These are phyloP conservation scores for Felis catus DNA, from an alignment of 2,113 vertebrate species.

Conservation along the genomic window DNA sequence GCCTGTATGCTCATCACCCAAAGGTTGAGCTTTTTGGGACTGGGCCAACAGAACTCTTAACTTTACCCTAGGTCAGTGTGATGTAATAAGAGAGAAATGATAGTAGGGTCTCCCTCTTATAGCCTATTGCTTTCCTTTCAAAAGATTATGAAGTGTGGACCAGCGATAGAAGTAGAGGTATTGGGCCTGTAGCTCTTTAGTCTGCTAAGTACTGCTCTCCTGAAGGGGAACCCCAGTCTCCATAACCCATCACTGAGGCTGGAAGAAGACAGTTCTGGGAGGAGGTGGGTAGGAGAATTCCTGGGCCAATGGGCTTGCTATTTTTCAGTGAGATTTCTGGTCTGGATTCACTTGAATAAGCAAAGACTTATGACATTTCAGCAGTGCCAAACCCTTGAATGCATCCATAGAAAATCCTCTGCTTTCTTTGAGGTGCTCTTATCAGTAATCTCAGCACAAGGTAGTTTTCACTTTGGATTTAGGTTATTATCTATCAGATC, in stretches of 20 bases:
- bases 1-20: background rate
- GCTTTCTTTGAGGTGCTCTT: slow-evolving; percentile 18
- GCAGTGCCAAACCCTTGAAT: background rate
- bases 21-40: background rate
- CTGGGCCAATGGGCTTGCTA: background rate
- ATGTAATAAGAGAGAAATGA: background rate
- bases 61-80: background rate
- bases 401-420: background rate
- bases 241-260: background rate
- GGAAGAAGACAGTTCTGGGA: background rate
- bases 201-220: background rate
- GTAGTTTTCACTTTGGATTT: slow-evolving; percentile 46
- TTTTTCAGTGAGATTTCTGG: slow-evolving; percentile 45
- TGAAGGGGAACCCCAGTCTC: background rate
- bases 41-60: background rate
- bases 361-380: slow-evolving; percentile 19
- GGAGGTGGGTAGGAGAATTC: background rate
- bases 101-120: background rate
- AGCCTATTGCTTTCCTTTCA: background rate
- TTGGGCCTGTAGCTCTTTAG: background rate
- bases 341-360: slow-evolving; percentile 22
- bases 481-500: background rate
- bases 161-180: background rate
- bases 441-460: background rate
- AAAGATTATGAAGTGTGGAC: background rate